Base-by-base conservation (phyloP, 2,888 invertebrate genomes). In the Microplitis deprimator region DNA sequence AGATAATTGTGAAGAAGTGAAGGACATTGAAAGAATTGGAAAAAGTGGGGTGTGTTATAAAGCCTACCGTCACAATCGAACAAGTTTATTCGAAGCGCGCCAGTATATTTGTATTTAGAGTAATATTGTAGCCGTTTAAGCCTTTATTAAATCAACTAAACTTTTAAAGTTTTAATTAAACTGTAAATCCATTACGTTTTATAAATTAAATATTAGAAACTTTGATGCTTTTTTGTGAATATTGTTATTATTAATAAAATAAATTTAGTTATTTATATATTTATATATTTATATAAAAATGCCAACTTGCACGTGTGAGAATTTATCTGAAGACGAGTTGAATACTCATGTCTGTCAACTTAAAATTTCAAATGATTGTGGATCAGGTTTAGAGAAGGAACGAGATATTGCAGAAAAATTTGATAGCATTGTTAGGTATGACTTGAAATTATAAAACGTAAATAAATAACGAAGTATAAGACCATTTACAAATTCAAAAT, bases 301-400 rank as follows among this genome's bases (percentile, higher is more conserved):
- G 89, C 85, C 87, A 13, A 84, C 82, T 38, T 89, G 89, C 70
- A 80, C 82, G 17, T 89, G 88, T 73, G 79, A 84, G n/a, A 79
- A 75, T 68, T 60, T 70, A 29, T 75, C 78, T 4, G 68, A 79
- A 59, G 75, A 72, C 65, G 78, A 82, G 38, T 77, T 81, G 65
- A 79, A 81, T 77, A 79, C 79, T 72, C 86, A 85, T 60, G 79
- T 83, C 29, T 86, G 85, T 73, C 81, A 83, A 61, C 16, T 81
- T n/a, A 84, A 85, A 41, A 80, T 75, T 13, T 77, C 82, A 79
- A 80, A 78, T 78, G 72, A 29, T 8, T 68, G 40, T 61, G 40
- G 62, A 76, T 74, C 74, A 75, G 71, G 59, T 75, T 71, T 72
- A 73, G 73, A 59, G 60, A 59, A 76, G 5, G 59, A 61, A 6